Percentiles rank a stretch among this genome's conserved stretches.
Conservation (phyloP, 2,113 vertebrate species). For the Vidua macroura region DNA sequence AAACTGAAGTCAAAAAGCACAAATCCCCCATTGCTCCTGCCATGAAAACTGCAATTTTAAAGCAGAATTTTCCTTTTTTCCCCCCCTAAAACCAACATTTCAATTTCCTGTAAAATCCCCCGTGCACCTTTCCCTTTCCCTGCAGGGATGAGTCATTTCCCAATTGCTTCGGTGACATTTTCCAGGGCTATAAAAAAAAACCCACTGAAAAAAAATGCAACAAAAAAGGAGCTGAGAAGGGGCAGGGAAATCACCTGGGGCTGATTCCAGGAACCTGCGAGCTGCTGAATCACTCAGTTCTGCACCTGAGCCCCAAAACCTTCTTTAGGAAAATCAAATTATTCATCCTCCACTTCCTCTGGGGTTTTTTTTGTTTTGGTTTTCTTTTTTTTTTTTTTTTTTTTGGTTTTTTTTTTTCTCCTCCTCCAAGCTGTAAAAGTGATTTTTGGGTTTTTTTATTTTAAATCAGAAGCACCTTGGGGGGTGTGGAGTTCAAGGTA, state of each 20-base stretch:
- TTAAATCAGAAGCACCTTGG: not conserved
- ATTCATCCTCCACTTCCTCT: not conserved
- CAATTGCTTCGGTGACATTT: not conserved
- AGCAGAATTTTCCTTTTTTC: not conserved
- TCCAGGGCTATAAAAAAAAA: not conserved
- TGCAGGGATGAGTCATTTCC: slow-evolving; percentile 25
- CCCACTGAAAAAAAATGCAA: not conserved
- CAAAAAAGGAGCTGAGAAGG: not conserved
- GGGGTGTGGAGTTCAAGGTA: not conserved
- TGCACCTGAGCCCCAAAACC: not conserved
- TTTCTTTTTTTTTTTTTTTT: no score
- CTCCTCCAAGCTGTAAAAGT: not conserved
- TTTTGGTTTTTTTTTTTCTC: not conserved
- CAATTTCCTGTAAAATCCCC: not conserved
- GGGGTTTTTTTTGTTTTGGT: not conserved
- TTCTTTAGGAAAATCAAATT: not conserved
- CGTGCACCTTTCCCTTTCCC: not conserved
- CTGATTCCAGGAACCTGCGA: slow-evolving; percentile 9
- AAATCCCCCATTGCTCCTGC: no score
- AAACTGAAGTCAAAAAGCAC: not conserved
- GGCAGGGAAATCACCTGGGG: slow-evolving; percentile 47
- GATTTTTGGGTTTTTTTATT: not conserved
- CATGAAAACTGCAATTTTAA: not conserved
- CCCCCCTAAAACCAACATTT: not conserved
- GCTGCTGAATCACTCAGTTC: not conserved